A percentile compares a stretch with the other conserved stretches of the same genome.
Evolutionary conservation across 2,797 vertebrate genomes (phyloP).

Genomic region (Todus mexicanus): DNA sequence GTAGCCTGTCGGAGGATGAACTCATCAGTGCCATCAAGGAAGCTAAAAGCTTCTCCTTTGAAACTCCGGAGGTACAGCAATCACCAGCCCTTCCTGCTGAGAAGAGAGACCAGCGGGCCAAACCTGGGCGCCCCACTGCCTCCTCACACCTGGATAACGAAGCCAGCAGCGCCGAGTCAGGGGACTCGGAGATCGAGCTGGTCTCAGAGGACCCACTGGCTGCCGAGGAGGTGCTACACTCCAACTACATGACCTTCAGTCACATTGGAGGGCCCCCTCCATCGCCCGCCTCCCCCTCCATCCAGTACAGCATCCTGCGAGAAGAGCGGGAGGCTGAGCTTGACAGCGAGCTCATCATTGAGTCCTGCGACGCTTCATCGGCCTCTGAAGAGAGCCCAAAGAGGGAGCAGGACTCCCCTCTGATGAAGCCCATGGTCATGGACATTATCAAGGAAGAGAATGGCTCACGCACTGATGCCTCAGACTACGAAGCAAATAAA

Average conservation of each 20-base stretch:
- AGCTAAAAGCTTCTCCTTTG: constrained; percentile 72
- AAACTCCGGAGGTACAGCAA: constrained; percentile 48
- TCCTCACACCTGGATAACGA: constrained; percentile 77
- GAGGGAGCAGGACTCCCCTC: constrained; percentile 87
- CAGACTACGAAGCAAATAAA: constrained; percentile 59
- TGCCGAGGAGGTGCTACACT: constrained; percentile 71
- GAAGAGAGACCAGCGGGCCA: constrained; percentile 38
- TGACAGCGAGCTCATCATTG: constrained; percentile 97
- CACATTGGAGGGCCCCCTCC: constrained; percentile 79
- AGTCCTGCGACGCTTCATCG: constrained; percentile 84
- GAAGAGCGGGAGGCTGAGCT: constrained; percentile 97
- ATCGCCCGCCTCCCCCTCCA: constrained; percentile 79
- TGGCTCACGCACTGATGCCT: constrained; percentile 67
- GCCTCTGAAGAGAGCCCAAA: constrained; percentile 97
- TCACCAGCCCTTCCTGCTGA: background rate
- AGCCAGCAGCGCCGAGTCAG: constrained; percentile 91
- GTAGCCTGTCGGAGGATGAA: constrained; percentile 83
- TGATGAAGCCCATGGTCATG: constrained; percentile 78
- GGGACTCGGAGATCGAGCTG: constrained; percentile 95
- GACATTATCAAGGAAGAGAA: constrained; percentile 77
- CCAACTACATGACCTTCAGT: constrained; percentile 83
- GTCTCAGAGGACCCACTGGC: constrained; percentile 89
- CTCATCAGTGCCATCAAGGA: constrained; percentile 77
- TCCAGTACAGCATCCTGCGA: constrained; percentile 93
- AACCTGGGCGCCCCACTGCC: background rate